Base-by-base conservation (phyloP, 2,888 invertebrate species). In the Aethes cnicana region DNA sequence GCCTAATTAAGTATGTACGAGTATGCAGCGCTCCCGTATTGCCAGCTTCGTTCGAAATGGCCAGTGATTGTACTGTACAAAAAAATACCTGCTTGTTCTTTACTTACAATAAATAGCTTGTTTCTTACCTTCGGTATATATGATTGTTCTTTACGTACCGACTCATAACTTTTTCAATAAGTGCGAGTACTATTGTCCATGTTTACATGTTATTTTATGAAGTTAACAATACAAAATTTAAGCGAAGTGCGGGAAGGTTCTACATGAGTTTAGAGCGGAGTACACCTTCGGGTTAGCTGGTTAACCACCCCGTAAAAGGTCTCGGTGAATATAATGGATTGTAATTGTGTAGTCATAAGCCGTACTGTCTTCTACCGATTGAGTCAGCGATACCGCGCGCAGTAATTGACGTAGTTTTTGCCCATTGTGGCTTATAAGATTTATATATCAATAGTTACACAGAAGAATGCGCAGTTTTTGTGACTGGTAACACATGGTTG, bases 311-410 rank as follows among this genome's bases (percentile, higher is more conserved):
- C 79, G 74, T 84, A 84, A 82, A 83, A 81, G 85, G 80, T 69
- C 68, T 68, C 58, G 57, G 72, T 66, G 77, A 78, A 81, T 83
- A 83, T 86, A 86, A 85, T 82, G 80, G 77, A 76, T 76, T 78
- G 83, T 86, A 85, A 86, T 87, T 86, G 84, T 86, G 81, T 83
- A 77, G 81, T 86, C 87, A 84, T 84, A 85, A 85, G 80, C 76
- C 58, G 74, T 69, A 64, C 70, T 72, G 74, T 76, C 74, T 69
- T 69, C 69, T 67, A 67, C 67, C 78, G 79, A 85, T 86, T 83
- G 83, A 85, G 77, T 77, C 76, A 76, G 74, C 77, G 81, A 85
- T 84, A 85, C 72, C 68, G 63, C 63, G 59, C 50, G 28, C 64
- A 68, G 72, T 87, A 87, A 87, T 86, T 85, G 86, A 85, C 83